These are phyloP conservation scores for Diaphora mendica DNA, from an alignment of 2,888 invertebrate genomes.

Conservation along the genomic window DNA sequence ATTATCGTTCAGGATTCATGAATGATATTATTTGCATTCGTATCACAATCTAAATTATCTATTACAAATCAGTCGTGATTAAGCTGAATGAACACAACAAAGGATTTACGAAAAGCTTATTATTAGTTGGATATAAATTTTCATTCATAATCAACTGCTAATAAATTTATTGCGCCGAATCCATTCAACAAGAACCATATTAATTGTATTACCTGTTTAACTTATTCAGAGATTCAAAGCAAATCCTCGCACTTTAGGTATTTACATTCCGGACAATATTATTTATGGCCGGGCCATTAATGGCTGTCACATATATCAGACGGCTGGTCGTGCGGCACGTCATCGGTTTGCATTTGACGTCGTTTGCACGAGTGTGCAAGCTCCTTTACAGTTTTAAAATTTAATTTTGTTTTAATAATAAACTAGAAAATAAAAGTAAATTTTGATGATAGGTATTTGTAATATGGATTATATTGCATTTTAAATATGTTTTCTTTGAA, in stretches of 20 bases:
- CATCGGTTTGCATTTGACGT: slow-evolving; percentile 53
- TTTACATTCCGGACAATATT: slow-evolving; percentile 60
- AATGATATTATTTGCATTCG: background rate
- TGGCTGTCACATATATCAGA: slow-evolving; percentile 66
- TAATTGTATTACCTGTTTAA: slow-evolving; percentile 41
- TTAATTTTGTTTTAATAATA: slow-evolving; percentile 61
- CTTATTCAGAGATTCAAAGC: slow-evolving; percentile 37
- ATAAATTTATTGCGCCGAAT: slow-evolving; percentile 13
- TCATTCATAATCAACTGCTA: background rate
- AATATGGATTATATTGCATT: background rate
- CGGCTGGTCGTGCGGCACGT: slow-evolving; percentile 57
- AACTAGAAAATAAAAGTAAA: slow-evolving; percentile 52
- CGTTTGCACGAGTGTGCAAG: slow-evolving; percentile 53
- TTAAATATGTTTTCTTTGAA: background rate
- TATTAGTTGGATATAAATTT: background rate
- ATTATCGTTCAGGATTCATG: background rate
- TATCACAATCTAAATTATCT: background rate
- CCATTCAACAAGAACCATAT: slow-evolving; percentile 15
- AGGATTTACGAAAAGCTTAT: background rate
- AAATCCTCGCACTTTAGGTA: slow-evolving; percentile 41
- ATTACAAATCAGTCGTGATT: background rate
- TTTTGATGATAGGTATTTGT: background rate
- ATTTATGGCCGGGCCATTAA: slow-evolving; percentile 62
- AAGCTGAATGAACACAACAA: background rate
- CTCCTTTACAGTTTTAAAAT: slow-evolving; percentile 64